These are phyloP conservation scores for Dermatemys mawii DNA, from an alignment of 2,113 vertebrate species.

Conservation along the genomic window DNA sequence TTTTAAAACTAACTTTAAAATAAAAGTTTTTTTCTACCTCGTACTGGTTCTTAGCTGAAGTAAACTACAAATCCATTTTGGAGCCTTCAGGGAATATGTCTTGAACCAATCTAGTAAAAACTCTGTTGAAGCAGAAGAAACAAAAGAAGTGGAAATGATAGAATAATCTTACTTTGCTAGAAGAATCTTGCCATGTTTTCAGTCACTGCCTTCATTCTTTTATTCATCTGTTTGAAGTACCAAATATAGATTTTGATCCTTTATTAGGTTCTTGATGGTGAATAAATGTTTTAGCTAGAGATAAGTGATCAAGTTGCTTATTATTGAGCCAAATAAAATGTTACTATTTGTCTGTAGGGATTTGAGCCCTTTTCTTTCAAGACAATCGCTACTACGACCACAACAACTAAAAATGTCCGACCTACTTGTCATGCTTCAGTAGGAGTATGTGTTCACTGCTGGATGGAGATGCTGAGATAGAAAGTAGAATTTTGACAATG, in stretches of 20 bases:
- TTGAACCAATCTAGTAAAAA: conserved; percentile 49
- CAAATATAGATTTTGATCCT: not conserved
- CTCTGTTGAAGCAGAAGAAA: conserved; percentile 53
- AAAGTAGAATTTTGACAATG: not conserved
- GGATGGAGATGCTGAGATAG: not conserved
- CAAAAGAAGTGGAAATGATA: conserved; percentile 65
- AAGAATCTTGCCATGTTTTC: conserved; percentile 32
- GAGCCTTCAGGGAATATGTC: conserved; percentile 49
- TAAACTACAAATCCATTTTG: conserved; percentile 17
- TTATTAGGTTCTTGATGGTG: not conserved
- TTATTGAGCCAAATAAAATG: not conserved
- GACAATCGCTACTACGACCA: not conserved
- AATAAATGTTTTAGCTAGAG: not conserved
- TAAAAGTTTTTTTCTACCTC: not conserved
- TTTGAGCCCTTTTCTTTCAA: not conserved
- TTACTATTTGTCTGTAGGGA: not conserved
- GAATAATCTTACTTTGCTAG: conserved; percentile 26
- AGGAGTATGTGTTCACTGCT: not conserved
- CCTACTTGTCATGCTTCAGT: not conserved
- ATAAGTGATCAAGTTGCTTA: not conserved
- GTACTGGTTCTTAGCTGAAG: conserved; percentile 1
- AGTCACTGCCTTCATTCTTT: conserved; percentile 47
- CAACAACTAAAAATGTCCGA: not conserved
- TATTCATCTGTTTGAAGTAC: not conserved
- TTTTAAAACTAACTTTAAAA: too few relatives aligned